phyloP scores from a whole-genome alignment of 1,140 invertebrate genomes.

The Trachymyrmex septentrionalis region DNA sequence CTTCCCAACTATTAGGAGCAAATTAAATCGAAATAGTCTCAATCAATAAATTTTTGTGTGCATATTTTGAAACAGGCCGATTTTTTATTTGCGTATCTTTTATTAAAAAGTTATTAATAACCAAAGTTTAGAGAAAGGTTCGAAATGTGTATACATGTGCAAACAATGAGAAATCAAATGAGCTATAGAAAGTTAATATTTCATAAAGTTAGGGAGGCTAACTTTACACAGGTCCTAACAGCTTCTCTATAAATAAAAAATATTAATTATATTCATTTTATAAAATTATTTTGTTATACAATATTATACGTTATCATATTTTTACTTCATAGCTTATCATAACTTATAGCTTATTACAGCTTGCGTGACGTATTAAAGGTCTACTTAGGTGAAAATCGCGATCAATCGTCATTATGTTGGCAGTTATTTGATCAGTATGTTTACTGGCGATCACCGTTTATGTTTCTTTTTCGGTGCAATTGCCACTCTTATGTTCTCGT shows the following conservation, averaged over 20 bases:
- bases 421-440: neutral
- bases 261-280: neutral
- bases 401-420: neutral
- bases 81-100: no score
- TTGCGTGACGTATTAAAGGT: neutral
- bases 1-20: no score
- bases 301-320: neutral
- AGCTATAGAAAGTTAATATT: no score
- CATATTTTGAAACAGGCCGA: no score
- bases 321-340: neutral
- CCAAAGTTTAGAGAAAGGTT: no score
- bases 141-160: no score
- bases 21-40: no score
- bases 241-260: neutral
- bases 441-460: neutral
- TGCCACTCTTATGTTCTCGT: conserved; percentile 8
- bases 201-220: no score
- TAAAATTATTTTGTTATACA: neutral
- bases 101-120: no score
- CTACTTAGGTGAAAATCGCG: neutral
- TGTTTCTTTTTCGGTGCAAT: neutral
- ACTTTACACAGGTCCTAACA: neutral
- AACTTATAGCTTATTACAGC: neutral
- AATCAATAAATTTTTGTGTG: no score
- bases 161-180: no score